phyloP scores from a whole-genome alignment of 1,140 invertebrate species.

The Xylocopa sonorina region DNA sequence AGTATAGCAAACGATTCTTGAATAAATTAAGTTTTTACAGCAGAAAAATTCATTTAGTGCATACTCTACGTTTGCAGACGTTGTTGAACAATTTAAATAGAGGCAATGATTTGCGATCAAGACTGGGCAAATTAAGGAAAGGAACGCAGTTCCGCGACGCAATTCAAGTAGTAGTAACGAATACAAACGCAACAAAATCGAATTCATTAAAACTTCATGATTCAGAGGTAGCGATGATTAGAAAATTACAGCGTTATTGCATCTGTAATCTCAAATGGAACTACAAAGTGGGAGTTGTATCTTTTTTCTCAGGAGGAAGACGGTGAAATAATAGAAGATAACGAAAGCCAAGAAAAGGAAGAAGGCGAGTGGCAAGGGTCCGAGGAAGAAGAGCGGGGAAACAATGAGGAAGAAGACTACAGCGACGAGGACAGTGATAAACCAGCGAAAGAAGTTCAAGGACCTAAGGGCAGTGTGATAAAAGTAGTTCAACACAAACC shows the following conservation, averaged over 20 bases:
- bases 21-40: background rate
- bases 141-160: conserved; percentile 63
- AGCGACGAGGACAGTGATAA: conserved; percentile 59
- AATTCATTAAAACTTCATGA: conserved; percentile 49
- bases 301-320: conserved; percentile 40
- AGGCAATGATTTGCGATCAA: conserved; percentile 73
- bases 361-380: conserved; percentile 58
- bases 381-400: conserved; percentile 59
- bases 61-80: conserved; percentile 28
- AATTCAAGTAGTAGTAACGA: conserved; percentile 78
- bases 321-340: conserved; percentile 54
- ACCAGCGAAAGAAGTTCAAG: conserved; percentile 77
- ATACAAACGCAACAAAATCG: conserved; percentile 58
- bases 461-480: conserved; percentile 79
- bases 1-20: conserved; percentile 1
- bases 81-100: conserved; percentile 46
- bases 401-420: conserved; percentile 61
- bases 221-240: conserved; percentile 57
- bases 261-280: background rate
- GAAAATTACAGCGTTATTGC: background rate
- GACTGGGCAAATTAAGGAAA: conserved; percentile 54
- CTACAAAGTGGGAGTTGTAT: background rate
- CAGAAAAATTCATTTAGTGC: conserved; percentile 12
- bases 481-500: conserved; percentile 79
- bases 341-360: conserved; percentile 56